Conservation (phyloP, 2,888 invertebrate species). For the Acanthosepion pharaonis region DNA sequence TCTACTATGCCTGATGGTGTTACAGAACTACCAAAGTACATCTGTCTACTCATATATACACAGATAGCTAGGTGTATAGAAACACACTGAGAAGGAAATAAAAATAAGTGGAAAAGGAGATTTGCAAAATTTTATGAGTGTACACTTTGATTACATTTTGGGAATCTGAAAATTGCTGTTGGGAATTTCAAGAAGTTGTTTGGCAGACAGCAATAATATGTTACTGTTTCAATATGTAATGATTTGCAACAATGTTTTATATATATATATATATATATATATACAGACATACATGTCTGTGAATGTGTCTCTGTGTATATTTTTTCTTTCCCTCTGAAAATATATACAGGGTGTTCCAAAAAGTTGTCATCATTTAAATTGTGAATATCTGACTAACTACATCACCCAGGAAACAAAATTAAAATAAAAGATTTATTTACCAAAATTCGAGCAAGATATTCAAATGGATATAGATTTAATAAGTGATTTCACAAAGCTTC, state of each 20-base stretch:
- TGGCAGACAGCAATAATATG: background rate
- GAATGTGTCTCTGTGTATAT: background rate
- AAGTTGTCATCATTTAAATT: no score
- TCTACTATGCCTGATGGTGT: background rate
- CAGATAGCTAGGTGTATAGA: no score
- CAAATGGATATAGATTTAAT: no score
- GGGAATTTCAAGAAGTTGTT: background rate
- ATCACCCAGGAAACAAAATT: no score
- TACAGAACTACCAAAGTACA: background rate
- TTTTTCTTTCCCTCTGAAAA: no score
- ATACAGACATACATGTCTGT: background rate
- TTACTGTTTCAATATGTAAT: background rate
- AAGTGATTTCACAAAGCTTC: no score
- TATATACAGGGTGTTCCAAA: no score
- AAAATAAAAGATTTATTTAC: no score
- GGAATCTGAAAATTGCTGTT: conserved; percentile 11
- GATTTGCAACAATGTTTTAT: background rate
- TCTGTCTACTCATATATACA: background rate
- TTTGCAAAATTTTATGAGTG: background rate
- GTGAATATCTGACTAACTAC: no score
- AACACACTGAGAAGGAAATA: no score
- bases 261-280: conserved; percentile 6
- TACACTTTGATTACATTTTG: background rate
- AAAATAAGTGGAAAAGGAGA: background rate
- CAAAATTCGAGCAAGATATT: no score